A percentile compares a stretch with the other conserved stretches of the same genome.
phyloP scores from a whole-genome alignment of 2,113 vertebrate species.

The Podocnemis expansa region DNA sequence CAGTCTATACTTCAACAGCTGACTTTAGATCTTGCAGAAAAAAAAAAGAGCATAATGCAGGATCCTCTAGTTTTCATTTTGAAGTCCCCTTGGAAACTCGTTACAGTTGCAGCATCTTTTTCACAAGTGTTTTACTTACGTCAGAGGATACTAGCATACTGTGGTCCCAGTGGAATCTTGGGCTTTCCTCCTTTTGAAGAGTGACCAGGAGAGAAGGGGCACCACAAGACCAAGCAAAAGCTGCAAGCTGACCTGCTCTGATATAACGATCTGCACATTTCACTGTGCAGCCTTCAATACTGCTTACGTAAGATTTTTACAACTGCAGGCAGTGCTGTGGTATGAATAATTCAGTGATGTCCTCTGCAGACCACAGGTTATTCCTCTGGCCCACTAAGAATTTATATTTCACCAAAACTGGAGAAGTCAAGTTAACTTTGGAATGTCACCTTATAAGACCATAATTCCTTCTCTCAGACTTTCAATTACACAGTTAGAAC shows the following conservation, averaged over 20 bases:
- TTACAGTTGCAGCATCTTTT: neutral
- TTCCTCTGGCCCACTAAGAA: accelerated
- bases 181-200: neutral
- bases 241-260: neutral
- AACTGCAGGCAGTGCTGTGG: neutral
- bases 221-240: neutral
- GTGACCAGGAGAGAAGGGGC: neutral
- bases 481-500: neutral
- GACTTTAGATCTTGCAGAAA: neutral
- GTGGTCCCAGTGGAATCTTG: neutral
- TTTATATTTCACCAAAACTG: neutral
- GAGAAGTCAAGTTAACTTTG: neutral
- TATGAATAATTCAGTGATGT: neutral
- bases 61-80: neutral
- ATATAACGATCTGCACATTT: too few species aligned
- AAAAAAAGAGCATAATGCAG: neutral
- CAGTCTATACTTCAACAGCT: neutral
- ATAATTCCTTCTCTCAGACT: neutral
- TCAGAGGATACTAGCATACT: neutral
- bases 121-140: neutral
- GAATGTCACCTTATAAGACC: neutral
- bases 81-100: neutral
- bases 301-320: neutral
- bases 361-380: neutral
- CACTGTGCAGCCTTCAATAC: neutral